A percentile compares a stretch with the other conserved stretches of the same genome.
These are phyloP conservation scores for Colletes gigas DNA, from an alignment of 1,140 invertebrate species.

Conservation along the genomic window DNA sequence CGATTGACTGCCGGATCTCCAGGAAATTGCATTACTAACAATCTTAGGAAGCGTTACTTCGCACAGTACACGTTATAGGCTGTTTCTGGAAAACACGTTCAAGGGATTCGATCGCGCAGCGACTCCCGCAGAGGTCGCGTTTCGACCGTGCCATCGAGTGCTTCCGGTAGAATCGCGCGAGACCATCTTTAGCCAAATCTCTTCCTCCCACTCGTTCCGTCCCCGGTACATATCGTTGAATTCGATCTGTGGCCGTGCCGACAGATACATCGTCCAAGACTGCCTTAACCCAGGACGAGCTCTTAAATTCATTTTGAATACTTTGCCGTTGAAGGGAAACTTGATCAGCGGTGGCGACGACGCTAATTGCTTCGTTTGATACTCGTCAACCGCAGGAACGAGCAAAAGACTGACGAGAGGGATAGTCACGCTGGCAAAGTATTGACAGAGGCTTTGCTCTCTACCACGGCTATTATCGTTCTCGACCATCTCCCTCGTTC, in stretches of 20 bases:
- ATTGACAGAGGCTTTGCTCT: not conserved
- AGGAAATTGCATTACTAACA: constrained; percentile 7
- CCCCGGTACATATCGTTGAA: no score
- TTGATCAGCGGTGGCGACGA: constrained; percentile 52
- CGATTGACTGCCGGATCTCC: no score
- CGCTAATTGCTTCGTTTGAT: constrained; percentile 52
- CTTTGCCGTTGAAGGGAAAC: constrained; percentile 45
- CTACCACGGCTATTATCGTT: constrained; percentile 33
- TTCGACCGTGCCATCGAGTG: not conserved
- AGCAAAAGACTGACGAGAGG: not conserved
- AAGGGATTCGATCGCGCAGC: no score
- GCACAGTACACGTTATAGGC: not conserved
- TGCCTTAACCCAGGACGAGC: constrained; percentile 12
- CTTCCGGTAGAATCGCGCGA: not conserved
- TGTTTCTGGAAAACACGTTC: not conserved
- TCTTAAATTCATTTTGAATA: constrained; percentile 50
- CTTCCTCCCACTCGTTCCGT: no score
- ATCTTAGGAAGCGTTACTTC: not conserved
- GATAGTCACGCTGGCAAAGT: not conserved
- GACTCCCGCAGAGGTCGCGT: not conserved
- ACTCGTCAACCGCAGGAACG: constrained; percentile 33
- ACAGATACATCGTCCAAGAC: not conserved
- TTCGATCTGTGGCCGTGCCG: no score
- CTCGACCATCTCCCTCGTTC: not conserved
- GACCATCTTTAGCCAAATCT: not conserved